Base-by-base conservation (phyloP, 2,888 invertebrate species). In the Candidula unifasciata region DNA sequence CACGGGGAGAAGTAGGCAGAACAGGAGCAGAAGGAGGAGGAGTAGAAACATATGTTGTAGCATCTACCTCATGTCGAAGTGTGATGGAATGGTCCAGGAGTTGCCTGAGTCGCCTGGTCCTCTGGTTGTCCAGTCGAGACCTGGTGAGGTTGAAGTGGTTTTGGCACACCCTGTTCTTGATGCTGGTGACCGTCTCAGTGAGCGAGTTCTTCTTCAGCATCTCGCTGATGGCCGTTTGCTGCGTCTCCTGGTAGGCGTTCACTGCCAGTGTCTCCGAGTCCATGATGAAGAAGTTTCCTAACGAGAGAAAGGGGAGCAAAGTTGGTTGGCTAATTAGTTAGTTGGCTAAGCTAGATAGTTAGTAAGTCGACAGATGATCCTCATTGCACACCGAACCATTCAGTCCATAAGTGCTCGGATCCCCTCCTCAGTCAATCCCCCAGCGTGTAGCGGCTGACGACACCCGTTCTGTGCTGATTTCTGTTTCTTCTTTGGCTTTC, bases 251-350 rank as follows among this genome's bases (percentile, higher is more conserved):
- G 86, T 90, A 90, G 10, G 92, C 91, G 76, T 90, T 91, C 82
- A 89, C 89, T 74, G 91, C 89, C 76, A 91, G 89, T 86, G 90
- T 89, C 85, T 92, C 92, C 37, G 91, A 88, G 86, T 92, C 92
- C 91, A 92, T 90, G 84, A 92, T 91, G 87, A 92, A 92, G 86
- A 87, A 91, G 88, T 92, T 91, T 33, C 92, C 92, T 92, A 90
- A 21, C 89, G 44, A 44, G 44, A 44, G 60, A 60, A 60, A 16
- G 18, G 21, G 60, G 18, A 60, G 60, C 24, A n/a, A 16, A n/a
- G 3, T 21, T 24, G n/a, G 60, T 21, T 13, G 21, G 18, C 3
- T 13, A 13, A 16, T 13, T 5, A 60, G 18, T 60, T 60, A 5
- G 10, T 3, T 60, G 21, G 8, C 21, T 13, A 24, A 5, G n/a